These are phyloP conservation scores for Drosophila greeni DNA, from an alignment of 2,888 invertebrate species.

Conservation along the genomic window DNA sequence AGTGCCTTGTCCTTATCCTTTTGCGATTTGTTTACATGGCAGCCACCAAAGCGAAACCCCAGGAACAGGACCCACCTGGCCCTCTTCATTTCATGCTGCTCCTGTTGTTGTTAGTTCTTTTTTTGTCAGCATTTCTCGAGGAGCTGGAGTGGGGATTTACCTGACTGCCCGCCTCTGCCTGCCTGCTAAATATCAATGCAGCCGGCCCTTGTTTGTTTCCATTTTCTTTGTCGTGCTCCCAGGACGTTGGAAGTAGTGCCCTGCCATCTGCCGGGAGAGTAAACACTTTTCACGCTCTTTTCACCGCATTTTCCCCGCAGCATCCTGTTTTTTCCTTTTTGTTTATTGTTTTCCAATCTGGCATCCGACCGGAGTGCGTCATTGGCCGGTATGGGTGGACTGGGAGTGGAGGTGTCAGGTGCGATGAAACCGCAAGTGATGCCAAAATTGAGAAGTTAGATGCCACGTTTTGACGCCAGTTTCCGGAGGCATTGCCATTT, in stretches of 20 bases:
- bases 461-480: slow-evolving; percentile 15
- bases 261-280: slow-evolving; percentile 25
- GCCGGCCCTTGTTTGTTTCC: slow-evolving; percentile 18
- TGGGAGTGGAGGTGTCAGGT: slow-evolving; percentile 34
- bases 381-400: slow-evolving; percentile 38
- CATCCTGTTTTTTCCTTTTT: slow-evolving; percentile 5
- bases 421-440: slow-evolving; percentile 58
- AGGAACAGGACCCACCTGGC: slow-evolving; percentile 3
- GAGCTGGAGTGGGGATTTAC: slow-evolving; percentile 7
- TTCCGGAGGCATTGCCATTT: background rate
- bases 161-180: slow-evolving; percentile 5
- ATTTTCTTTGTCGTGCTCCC: slow-evolving; percentile 24
- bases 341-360: slow-evolving; percentile 67
- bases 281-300: slow-evolving; percentile 62
- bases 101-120: slow-evolving; percentile 5
- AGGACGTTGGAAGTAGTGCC: slow-evolving; percentile 4
- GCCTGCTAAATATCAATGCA: slow-evolving; percentile 51
- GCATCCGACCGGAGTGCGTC: slow-evolving; percentile 57
- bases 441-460: slow-evolving; percentile 62
- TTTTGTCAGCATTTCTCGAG: background rate
- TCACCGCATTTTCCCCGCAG: slow-evolving; percentile 44
- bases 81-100: background rate
- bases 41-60: slow-evolving; percentile 20
- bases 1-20: slow-evolving; percentile 63
- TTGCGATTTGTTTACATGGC: slow-evolving; percentile 66